Evolutionary conservation across 2,888 invertebrate genomes (phyloP), one percentile per base, ranked within the genome.

Genomic region (Drosophila vallismaia): DNA sequence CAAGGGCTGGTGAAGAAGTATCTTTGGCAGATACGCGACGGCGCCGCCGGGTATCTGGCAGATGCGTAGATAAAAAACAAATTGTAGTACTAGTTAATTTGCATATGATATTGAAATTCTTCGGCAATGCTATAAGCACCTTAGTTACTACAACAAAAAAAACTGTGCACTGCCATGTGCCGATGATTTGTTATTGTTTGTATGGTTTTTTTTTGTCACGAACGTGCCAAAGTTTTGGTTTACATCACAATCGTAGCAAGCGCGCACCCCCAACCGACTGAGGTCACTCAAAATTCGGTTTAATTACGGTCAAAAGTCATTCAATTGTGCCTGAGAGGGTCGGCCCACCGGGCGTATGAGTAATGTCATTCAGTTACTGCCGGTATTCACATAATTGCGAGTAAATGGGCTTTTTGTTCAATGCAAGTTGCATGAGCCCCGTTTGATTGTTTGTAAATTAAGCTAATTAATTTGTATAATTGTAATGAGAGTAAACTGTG

Each of bases 251-350:
- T 31, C 48, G 31, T 31, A 33, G 7, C 24, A 19, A 28, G 26
- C 36, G 29, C 36, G 36, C 54, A 71, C 36, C 55, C 46, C 51
- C 51, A 51, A 36, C 33, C 14, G 29, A 9, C 70, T 48, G 74
- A 58, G 82, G 74, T 82, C 73, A 75, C 67, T 50, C 66, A 53
- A 62, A 53, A 59, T 71, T 70, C 45, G 50, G 45, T 38, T 81
- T 83, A 86, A 88, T 86, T 81, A 86, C 72, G 75, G 75, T 71
- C 83, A 79, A 87, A 81, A 80, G 87, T 75, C 85, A 82, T 64
- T 83, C 83, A 82, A 80, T 81, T 81, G 69, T 71, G 60, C 36
- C 33, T 48, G 10, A 46, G 50, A 55, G 58, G 50, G 36, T 31
- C 33, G 40, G 44, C 53, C 38, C 45, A 70, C 45, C 29, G 44